phyloP scores from a whole-genome alignment of 1,140 invertebrate genomes.

The Microplitis mediator region DNA sequence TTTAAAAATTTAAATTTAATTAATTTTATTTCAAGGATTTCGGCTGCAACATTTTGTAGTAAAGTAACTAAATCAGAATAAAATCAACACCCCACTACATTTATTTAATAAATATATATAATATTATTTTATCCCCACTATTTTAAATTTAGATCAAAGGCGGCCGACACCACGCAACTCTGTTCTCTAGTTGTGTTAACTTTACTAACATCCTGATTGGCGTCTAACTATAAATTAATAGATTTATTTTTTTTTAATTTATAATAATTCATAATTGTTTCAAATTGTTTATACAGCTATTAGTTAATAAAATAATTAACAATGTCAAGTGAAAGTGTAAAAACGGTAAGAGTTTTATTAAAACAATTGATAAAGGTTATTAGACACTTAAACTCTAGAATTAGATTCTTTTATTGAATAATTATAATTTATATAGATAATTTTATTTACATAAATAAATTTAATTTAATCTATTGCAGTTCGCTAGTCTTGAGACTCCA shows the following conservation, averaged over 20 bases:
- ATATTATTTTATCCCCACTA: too few species aligned
- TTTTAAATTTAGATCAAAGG: not conserved
- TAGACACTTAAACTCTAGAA: too few species aligned
- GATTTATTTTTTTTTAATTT: not conserved
- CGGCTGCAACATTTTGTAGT: too few species aligned
- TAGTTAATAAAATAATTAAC: conserved; percentile 11
- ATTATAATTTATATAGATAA: not conserved
- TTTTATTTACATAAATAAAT: not conserved
- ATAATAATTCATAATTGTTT: conserved; percentile 29
- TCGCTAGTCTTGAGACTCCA: conserved; percentile 80
- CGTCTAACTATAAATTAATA: too few species aligned
- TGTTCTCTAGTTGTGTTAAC: not conserved
- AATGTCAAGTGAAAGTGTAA: conserved; percentile 59
- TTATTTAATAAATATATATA: too few species aligned
- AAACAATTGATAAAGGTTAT: not conserved
- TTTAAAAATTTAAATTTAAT: too few species aligned
- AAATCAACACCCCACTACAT: too few species aligned
- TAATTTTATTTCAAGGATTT: too few species aligned
- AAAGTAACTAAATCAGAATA: too few species aligned
- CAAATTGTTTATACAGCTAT: not conserved
- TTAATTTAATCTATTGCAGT: conserved; percentile 61
- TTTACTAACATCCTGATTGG: conserved; percentile 11
- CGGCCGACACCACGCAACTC: not conserved
- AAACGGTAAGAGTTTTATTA: conserved; percentile 47
- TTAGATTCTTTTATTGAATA: conserved; percentile 12